Evolutionary conservation across 1,140 invertebrate genomes (phyloP).

Genomic region (Lerema accius): DNA sequence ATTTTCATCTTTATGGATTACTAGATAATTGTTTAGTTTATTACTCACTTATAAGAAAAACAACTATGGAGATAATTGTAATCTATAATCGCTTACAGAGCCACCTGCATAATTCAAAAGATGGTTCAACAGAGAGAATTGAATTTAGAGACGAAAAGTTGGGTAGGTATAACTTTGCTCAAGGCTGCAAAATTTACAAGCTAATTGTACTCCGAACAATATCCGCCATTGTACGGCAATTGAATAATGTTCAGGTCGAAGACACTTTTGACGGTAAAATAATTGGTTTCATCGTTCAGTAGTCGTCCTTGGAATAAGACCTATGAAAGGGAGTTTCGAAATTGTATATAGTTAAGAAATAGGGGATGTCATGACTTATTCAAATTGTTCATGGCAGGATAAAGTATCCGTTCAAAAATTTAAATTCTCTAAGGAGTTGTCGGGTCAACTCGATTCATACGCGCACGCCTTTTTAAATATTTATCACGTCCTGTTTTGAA

Average conservation of each 20-base stretch:
- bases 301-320: conserved; percentile 35
- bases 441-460: conserved; percentile 61
- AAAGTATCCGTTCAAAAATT: background rate
- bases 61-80: too few relatives aligned
- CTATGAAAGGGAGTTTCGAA: conserved; percentile 32
- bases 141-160: background rate
- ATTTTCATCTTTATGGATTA: too few relatives aligned
- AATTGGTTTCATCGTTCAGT: conserved; percentile 23
- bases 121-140: background rate
- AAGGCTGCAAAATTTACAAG: background rate
- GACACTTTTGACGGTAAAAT: conserved; percentile 24
- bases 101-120: too few relatives aligned
- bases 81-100: too few relatives aligned
- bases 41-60: too few relatives aligned
- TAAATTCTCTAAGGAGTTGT: conserved; percentile 49
- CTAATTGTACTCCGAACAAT: conserved; percentile 5
- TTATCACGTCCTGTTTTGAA: conserved; percentile 45
- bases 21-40: too few relatives aligned
- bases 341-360: conserved; percentile 25
- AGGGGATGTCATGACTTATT: background rate
- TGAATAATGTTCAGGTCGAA: conserved; percentile 10
- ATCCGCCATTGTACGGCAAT: conserved; percentile 5
- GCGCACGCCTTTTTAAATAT: conserved; percentile 58
- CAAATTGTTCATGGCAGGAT: background rate
- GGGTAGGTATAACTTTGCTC: background rate